Percentiles rank a stretch among this genome's conserved stretches.
phyloP scores from a whole-genome alignment of 2,113 vertebrate genomes.

The Ardeotis arabs region DNA sequence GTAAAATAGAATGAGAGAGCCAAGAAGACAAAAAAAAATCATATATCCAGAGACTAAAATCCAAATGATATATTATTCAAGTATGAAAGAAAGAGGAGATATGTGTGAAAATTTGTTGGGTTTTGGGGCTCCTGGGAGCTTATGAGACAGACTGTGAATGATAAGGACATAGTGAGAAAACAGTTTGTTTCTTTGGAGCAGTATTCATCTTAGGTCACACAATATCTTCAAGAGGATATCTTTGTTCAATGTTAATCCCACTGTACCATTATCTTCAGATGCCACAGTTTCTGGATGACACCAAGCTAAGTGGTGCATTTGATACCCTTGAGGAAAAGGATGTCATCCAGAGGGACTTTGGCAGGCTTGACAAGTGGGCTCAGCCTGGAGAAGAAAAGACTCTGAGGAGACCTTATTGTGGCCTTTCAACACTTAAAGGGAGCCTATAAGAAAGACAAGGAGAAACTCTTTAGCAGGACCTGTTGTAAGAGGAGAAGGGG shows the following conservation, averaged over 20 bases:
- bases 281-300: not conserved
- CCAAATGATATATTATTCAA: not conserved
- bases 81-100: not conserved
- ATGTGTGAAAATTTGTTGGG: not conserved
- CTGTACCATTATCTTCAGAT: not conserved
- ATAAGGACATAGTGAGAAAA: not conserved
- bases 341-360: not conserved
- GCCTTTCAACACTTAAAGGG: not conserved
- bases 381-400: not conserved
- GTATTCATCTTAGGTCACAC: not conserved
- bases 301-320: not conserved
- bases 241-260: not conserved
- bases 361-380: not conserved
- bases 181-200: not conserved
- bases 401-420: not conserved
- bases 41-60: not conserved
- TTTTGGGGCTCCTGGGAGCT: not conserved
- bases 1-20: not conserved
- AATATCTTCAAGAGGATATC: not conserved
- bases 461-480: not conserved
- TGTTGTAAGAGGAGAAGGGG: too few relatives aligned
- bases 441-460: too few relatives aligned
- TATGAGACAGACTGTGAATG: not conserved
- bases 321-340: fast-evolving
- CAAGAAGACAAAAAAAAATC: not conserved